Conservation (phyloP, 2,113 vertebrate species). For the Daphoenositta chrysoptera region DNA sequence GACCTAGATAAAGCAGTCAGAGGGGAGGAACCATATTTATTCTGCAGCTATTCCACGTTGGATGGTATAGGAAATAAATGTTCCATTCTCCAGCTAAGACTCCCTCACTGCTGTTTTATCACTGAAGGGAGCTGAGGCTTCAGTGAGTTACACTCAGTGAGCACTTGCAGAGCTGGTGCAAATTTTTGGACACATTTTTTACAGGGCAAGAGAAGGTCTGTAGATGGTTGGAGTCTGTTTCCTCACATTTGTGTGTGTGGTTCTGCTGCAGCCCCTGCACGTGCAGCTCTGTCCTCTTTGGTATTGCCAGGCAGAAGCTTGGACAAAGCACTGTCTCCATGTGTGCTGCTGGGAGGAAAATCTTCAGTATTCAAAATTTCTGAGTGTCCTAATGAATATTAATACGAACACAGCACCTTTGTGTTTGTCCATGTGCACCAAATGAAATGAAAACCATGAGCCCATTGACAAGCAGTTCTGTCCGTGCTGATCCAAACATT, state of each 20-base stretch:
- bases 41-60: conserved; percentile 8
- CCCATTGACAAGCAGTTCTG: background rate
- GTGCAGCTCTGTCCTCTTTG: background rate
- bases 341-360: background rate
- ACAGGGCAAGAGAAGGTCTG: background rate
- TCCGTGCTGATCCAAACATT: background rate
- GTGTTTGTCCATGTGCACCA: background rate
- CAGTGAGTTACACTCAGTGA: background rate
- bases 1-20: conserved; percentile 53
- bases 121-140: background rate
- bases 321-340: accelerated
- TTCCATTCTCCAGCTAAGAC: background rate
- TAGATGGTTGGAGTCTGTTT: background rate
- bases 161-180: background rate
- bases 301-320: background rate
- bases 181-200: background rate
- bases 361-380: background rate
- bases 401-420: background rate
- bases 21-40: conserved; percentile 31
- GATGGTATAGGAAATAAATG: background rate
- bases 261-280: background rate
- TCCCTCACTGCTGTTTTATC: background rate
- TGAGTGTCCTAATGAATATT: background rate
- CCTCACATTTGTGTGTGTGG: background rate
- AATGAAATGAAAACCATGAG: background rate